Conservation (phyloP, 2,113 vertebrate genomes). For the Proteles cristata region DNA sequence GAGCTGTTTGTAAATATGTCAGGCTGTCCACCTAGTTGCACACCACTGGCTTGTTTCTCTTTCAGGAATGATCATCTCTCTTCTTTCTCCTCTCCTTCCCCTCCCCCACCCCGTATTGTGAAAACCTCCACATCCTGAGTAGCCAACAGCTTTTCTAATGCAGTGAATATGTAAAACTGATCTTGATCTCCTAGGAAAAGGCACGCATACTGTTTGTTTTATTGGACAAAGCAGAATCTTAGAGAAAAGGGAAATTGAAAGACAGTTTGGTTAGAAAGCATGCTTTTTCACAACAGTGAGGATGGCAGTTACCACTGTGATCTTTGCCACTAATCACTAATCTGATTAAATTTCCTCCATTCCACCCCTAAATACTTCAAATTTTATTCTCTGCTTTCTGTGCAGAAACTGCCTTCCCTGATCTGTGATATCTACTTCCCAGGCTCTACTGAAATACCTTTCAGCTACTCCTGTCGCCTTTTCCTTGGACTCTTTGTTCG, state of each 20-base stretch:
- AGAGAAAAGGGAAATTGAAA: background rate
- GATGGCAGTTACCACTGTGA: background rate
- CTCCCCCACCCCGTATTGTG: background rate
- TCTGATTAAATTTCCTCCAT: background rate
- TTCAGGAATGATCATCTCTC: background rate
- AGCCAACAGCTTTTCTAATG: background rate
- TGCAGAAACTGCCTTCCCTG: background rate
- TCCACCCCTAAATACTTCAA: background rate
- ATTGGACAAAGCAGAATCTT: background rate
- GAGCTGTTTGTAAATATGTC: background rate
- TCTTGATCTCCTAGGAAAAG: background rate
- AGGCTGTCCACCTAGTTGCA: background rate
- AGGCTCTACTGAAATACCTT: background rate
- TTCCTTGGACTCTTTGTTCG: background rate
- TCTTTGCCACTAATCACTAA: background rate
- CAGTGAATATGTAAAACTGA: background rate
- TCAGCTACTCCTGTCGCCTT: background rate
- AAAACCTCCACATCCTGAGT: background rate
- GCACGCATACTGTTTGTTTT: background rate
- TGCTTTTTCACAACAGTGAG: background rate
- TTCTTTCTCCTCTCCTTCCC: background rate
- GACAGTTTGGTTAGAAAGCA: background rate
- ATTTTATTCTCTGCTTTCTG: background rate
- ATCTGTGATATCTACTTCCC: background rate
- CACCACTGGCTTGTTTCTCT: background rate